Percentiles rank a stretch among this genome's conserved stretches.
These are phyloP conservation scores for Drosophila paranaensis DNA, from an alignment of 2,888 invertebrate species.

Conservation along the genomic window DNA sequence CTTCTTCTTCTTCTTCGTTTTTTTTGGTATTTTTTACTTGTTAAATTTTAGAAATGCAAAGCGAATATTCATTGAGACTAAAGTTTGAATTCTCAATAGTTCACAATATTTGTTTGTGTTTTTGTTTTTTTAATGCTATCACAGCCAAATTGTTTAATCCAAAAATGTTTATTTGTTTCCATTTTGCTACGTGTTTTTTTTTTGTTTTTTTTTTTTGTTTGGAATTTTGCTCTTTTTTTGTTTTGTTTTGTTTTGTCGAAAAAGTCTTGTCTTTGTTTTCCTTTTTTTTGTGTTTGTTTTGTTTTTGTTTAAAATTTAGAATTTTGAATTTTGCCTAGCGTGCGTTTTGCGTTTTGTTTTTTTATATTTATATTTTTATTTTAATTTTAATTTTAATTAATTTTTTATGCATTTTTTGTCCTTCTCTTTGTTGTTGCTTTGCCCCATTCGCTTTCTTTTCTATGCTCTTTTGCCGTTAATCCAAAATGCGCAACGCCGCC, in stretches of 20 bases:
- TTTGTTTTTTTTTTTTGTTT: constrained; percentile 23
- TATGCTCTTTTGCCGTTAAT: constrained; percentile 13
- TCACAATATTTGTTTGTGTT: constrained; percentile 17
- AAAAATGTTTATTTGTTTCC: constrained; percentile 74
- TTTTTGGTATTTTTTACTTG: constrained; percentile 40
- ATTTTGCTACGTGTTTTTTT: constrained; percentile 30
- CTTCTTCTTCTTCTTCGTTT: constrained; percentile 21
- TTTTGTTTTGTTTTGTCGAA: constrained; percentile 16
- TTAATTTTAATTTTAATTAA: background rate
- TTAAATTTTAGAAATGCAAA: constrained; percentile 50
- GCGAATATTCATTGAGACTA: constrained; percentile 52
- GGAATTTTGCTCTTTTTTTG: constrained; percentile 45
- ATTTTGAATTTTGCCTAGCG: constrained; percentile 84
- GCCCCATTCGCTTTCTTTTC: constrained; percentile 16
- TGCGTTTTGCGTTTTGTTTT: constrained; percentile 42
- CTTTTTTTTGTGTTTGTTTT: constrained; percentile 30
- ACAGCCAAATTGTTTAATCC: constrained; percentile 85
- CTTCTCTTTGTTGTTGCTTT: constrained; percentile 49
- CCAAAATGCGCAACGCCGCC: constrained; percentile 42
- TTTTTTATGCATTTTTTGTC: background rate
- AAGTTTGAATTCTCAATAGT: constrained; percentile 37
- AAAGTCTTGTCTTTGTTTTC: constrained; percentile 27
- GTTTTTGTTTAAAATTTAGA: constrained; percentile 78
- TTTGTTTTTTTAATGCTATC: constrained; percentile 81
- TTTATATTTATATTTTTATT: background rate